Conservation (phyloP, 1,140 invertebrate genomes). For the Caenorhabditis inopinata region DNA sequence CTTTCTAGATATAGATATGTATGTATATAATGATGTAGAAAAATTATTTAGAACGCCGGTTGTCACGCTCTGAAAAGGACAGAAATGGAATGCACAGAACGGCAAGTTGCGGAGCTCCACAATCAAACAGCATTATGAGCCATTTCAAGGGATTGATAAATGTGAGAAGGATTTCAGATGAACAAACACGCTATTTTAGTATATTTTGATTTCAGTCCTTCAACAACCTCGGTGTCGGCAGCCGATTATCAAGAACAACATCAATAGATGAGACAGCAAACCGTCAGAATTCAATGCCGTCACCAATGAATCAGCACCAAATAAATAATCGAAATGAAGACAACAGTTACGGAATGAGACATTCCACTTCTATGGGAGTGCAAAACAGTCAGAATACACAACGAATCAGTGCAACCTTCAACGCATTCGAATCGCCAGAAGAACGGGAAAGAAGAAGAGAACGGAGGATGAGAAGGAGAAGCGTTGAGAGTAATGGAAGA, state of each 20-base stretch:
- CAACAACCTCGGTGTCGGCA: constrained; percentile 45
- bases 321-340: background rate
- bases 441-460: constrained; percentile 53
- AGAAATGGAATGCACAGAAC: constrained; percentile 44
- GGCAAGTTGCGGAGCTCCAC: constrained; percentile 38
- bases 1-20: background rate
- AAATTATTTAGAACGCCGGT: background rate
- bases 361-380: constrained; percentile 15
- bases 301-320: background rate
- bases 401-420: background rate
- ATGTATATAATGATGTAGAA: background rate
- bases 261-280: constrained; percentile 46
- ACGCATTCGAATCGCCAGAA: constrained; percentile 32
- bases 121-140: constrained; percentile 48
- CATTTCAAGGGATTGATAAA: constrained; percentile 58
- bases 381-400: constrained; percentile 12
- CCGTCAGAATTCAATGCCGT: constrained; percentile 8
- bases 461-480: constrained; percentile 50
- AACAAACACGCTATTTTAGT: background rate
- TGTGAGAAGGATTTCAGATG: constrained; percentile 40
- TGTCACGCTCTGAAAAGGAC: constrained; percentile 37
- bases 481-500: constrained; percentile 37
- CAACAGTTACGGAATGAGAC: constrained; percentile 24
- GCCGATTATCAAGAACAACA: constrained; percentile 45
- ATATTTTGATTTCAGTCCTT: constrained; percentile 39